Base-by-base conservation (phyloP, 2,888 invertebrate genomes). In the Volucella inflata region DNA sequence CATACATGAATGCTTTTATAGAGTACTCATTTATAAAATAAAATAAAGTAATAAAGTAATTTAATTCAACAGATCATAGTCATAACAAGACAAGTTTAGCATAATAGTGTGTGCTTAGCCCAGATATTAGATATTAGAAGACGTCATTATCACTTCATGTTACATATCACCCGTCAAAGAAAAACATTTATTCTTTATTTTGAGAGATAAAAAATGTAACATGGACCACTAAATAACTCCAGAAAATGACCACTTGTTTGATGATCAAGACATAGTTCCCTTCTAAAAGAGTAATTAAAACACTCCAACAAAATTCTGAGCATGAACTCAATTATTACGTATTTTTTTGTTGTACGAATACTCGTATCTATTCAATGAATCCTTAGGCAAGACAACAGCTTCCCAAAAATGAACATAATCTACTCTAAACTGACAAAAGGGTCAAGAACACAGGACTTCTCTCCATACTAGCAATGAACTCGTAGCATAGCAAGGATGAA, bases 321-420 rank as follows among this genome's bases (percentile, higher is more conserved):
- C 46, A 78, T 50, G 68, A 53, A 53, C 65, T 42, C 60, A 77
- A 70, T 70, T 70, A 78, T 62, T 55, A 70, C 55, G 40, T 67
- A 67, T 70, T 51, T 53, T 79, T 48, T 21, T 48, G 8, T 38
- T 9, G 30, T 12, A n/a, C n/a, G n/a, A n/a, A n/a, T n/a, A 55
- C 50, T 30, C 30, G 30, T 30, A 30, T 30, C 11, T 53, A 53
- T 53, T 44, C 67, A 71, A 84, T 84, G 84, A 80, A 75, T 67
- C 84, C 75, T 67, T 75, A 59, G 84, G 84, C 84, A 67, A 50
- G 75, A 80, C 75, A 84, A 64, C 21, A 80, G 11, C 60, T 17
- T 53, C 59, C 57, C 60, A 30, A 67, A 30, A 74, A n/a, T 14
- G 70, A 84, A 84, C 84, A 80, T 84, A 57, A 75, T 70, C 74